These are phyloP conservation scores for Avahi laniger DNA, from an alignment of 2,797 vertebrate species.

Conservation along the genomic window DNA sequence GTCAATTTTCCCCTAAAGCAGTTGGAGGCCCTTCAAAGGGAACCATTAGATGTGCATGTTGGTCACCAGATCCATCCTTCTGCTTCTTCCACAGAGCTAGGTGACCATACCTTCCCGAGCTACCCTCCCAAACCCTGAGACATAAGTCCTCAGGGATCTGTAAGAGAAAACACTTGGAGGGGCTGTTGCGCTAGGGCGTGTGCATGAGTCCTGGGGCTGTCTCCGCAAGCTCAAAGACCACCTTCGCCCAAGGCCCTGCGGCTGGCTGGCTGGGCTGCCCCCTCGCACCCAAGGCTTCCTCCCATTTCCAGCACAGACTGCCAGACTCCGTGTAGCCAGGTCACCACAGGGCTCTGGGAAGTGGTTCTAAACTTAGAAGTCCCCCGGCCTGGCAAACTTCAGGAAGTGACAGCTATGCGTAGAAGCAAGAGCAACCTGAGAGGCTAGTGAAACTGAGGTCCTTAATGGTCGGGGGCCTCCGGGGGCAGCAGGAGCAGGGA, in stretches of 20 bases:
- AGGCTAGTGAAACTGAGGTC: neutral
- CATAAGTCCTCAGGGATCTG: neutral
- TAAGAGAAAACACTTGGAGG: neutral
- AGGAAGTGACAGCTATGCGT: neutral
- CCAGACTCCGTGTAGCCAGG: neutral
- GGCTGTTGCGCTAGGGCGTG: neutral
- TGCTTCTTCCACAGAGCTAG: neutral
- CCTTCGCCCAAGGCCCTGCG: neutral
- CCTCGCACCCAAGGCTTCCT: neutral
- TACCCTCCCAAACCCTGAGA: neutral
- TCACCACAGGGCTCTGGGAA: neutral
- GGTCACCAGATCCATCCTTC: neutral
- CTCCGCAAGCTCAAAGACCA: neutral
- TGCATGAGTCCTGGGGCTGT: neutral
- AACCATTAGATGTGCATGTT: neutral
- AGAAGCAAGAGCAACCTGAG: neutral
- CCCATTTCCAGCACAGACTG: neutral
- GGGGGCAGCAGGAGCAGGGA: neutral
- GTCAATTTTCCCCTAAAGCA: neutral
- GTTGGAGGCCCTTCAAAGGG: neutral
- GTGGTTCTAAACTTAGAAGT: neutral
- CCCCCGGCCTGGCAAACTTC: neutral
- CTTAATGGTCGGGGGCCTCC: neutral
- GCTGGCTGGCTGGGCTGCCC: too few species aligned
- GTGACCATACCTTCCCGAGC: neutral